phyloP scores from a whole-genome alignment of 2,797 vertebrate genomes.

The Cyclura pinguis region DNA sequence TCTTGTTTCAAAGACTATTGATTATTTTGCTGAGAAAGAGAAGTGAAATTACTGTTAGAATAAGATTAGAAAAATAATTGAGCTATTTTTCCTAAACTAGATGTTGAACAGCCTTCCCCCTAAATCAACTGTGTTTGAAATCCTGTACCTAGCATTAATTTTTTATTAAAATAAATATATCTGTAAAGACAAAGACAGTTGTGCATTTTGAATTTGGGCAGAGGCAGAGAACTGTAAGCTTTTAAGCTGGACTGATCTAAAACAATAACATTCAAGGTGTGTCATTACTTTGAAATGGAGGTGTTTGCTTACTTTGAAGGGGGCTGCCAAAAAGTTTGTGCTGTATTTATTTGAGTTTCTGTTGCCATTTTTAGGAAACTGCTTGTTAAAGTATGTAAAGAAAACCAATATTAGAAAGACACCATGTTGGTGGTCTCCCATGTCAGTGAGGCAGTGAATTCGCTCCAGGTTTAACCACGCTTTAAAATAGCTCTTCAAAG shows the following conservation, averaged over 20 bases:
- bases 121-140: slow-evolving; percentile 27
- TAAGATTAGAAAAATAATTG: slow-evolving; percentile 6
- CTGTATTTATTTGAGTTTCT: background rate
- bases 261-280: background rate
- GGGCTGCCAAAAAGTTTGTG: background rate
- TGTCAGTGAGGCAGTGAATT: too few relatives aligned
- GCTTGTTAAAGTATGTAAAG: background rate
- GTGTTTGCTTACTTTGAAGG: too few relatives aligned
- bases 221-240: background rate
- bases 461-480: too few relatives aligned
- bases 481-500: too few relatives aligned
- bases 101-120: background rate
- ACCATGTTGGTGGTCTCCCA: too few relatives aligned
- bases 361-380: background rate
- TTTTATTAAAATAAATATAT: slow-evolving; percentile 25
- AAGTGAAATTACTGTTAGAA: slow-evolving; percentile 5
- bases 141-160: background rate
- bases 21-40: background rate
- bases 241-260: background rate
- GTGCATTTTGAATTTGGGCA: background rate
- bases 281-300: background rate
- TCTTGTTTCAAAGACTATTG: background rate
- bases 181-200: slow-evolving; percentile 1
- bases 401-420: background rate
- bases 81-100: slow-evolving; percentile 19